Evolutionary conservation across 2,113 vertebrate species (phyloP), one percentile per base, ranked within the genome.

Genomic region (Calypte anna): DNA sequence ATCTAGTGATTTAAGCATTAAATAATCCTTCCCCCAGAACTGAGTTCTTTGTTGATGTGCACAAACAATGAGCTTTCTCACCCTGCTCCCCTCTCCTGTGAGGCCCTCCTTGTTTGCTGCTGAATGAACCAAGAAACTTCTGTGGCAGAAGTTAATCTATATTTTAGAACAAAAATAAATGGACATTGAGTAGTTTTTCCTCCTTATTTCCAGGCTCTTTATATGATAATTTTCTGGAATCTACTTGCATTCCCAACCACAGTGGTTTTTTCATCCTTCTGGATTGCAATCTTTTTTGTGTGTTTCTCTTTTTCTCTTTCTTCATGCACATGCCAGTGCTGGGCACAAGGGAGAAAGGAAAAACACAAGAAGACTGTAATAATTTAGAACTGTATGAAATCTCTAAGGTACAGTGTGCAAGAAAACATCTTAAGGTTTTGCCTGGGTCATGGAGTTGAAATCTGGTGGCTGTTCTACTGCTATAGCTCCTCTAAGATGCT

Each of bases 311-410:
- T 33, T 85, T 40, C 3, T 79, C 84, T 70, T 59, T 90, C 66
- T 23, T 75, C 40, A 70, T 89, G 72, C 59, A 62, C 15, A 15
- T 83, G 48, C 36, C 46, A 53, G 22, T 74, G 19, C 31, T 57
- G 88, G 91, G 91, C 62, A 91, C 4, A 25, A 85, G 55, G 14
- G 74, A 86, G 51, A 82, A 40, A 57, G 54, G 19, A 46, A 59
- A 95, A 91, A 84, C 33, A 84, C 17, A 57, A 68, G 69, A 82
- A 91, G 55, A 92, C 90, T 95, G 81, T 31, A 93, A 72, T 82
- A 91, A 86, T 72, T 90, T 58, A 15, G 33, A 86, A 86, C 62
- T 74, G 14, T 54, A 58, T 61, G 63, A 66, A 85, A 77, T 38
- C 84, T 89, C 67, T 11, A 51, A 87, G 74, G 62, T 46, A 27